Evolutionary conservation across 2,797 vertebrate genomes (phyloP).

Genomic region (Microcaecilia unicolor): DNA sequence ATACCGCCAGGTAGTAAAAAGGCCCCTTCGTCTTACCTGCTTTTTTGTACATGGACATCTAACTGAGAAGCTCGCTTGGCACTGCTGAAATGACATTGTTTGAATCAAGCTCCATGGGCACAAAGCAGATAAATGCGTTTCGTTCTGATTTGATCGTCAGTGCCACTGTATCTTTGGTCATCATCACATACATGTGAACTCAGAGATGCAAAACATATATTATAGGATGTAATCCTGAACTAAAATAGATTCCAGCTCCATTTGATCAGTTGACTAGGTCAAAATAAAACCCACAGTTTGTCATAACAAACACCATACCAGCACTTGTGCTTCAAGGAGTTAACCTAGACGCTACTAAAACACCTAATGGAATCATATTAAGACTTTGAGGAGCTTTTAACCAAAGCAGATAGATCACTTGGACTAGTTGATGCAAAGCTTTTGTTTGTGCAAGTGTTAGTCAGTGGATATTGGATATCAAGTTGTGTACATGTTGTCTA

Average conservation of each 20-base stretch:
- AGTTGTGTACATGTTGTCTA: not conserved
- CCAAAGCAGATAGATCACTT: not conserved
- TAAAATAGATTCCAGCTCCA: not conserved
- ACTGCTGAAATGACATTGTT: no score
- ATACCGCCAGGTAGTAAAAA: no score
- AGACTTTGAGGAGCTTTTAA: constrained; percentile 1
- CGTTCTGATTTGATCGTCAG: no score
- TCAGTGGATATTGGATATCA: not conserved
- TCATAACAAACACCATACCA: not conserved
- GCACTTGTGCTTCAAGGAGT: not conserved
- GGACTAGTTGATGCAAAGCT: not conserved
- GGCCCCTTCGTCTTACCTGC: no score
- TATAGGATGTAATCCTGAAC: no score
- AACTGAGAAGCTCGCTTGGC: no score
- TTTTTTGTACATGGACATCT: no score
- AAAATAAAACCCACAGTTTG: not conserved
- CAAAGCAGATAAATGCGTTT: no score
- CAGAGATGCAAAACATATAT: no score
- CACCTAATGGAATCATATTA: not conserved
- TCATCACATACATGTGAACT: no score
- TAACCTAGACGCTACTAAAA: not conserved
- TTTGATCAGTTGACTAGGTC: not conserved
- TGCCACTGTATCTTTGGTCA: no score
- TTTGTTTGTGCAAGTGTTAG: constrained; percentile 10
- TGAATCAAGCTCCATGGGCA: no score